Percentiles rank a stretch among this genome's conserved stretches.
Conservation (phyloP, 2,797 vertebrate genomes). For the Pelochelys cantorii region DNA sequence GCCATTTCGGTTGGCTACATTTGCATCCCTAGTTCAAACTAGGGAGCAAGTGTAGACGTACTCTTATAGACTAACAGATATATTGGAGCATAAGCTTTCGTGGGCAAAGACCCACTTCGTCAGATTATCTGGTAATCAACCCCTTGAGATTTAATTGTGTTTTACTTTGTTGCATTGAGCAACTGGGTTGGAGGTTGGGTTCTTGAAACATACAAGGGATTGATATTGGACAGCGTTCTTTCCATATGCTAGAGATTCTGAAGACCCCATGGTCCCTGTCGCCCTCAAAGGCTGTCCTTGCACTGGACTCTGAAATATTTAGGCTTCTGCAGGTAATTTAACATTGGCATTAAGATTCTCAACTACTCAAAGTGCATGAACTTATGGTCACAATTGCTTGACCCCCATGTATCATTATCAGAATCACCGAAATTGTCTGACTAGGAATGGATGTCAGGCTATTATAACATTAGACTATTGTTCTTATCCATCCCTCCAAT, state of each 20-base stretch:
- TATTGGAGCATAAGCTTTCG: too few relatives aligned
- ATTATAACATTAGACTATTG: neutral
- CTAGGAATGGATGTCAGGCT: neutral
- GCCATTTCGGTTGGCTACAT: too few relatives aligned
- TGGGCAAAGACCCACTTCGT: too few relatives aligned
- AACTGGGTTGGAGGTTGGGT: fast-evolving
- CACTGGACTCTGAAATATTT: neutral
- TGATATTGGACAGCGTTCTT: neutral
- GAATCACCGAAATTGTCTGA: neutral
- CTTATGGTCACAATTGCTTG: fast-evolving
- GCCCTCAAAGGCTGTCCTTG: neutral
- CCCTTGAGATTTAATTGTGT: neutral
- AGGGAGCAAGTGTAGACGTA: too few relatives aligned
- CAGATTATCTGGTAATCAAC: neutral
- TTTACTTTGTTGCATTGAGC: neutral
- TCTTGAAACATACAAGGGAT: neutral
- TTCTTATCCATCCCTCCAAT: neutral
- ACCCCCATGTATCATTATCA: neutral
- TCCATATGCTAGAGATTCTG: fast-evolving
- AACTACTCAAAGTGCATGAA: neutral
- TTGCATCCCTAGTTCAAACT: too few relatives aligned
- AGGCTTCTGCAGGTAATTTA: neutral
- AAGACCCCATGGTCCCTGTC: neutral
- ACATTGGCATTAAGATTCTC: neutral
- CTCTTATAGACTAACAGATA: too few relatives aligned